A percentile compares a stretch with the other conserved stretches of the same genome.
These are phyloP conservation scores for Rhodeus uyekii DNA, from an alignment of 2,797 vertebrate species.

Conservation along the genomic window DNA sequence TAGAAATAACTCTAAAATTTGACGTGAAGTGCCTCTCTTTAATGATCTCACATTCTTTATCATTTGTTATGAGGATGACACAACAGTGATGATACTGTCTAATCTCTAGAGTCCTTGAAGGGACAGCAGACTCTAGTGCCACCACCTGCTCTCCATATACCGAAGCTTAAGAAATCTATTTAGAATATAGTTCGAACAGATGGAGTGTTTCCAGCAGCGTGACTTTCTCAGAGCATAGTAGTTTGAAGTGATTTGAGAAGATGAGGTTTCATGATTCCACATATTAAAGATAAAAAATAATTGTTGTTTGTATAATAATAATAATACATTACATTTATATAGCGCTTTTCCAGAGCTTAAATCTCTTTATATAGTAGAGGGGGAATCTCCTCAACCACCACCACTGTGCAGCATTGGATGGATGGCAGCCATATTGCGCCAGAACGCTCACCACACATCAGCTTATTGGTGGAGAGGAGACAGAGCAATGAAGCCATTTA, in stretches of 20 bases:
- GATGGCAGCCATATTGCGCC: too few species aligned
- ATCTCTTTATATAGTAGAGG: too few species aligned
- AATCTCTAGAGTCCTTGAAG: conserved; percentile 42
- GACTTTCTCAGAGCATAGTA: conserved; percentile 10
- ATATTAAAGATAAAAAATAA: background rate
- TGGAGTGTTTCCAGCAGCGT: conserved; percentile 56
- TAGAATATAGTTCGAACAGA: conserved; percentile 59
- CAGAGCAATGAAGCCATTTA: too few species aligned
- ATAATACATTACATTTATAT: too few species aligned
- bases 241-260: conserved; percentile 17
- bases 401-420: too few species aligned
- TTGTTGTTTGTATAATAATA: too few species aligned
- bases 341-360: too few species aligned
- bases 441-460: too few species aligned
- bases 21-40: background rate
- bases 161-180: conserved; percentile 48
- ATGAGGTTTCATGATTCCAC: conserved; percentile 4
- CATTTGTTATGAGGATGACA: conserved; percentile 29
- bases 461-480: too few species aligned
- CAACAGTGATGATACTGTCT: conserved; percentile 36
- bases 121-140: conserved; percentile 16
- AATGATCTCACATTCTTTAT: conserved; percentile 6
- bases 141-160: conserved; percentile 50
- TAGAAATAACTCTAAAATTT: background rate
- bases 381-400: too few species aligned